Base-by-base conservation (phyloP, 2,113 vertebrate species). In the Anser cygnoides region DNA sequence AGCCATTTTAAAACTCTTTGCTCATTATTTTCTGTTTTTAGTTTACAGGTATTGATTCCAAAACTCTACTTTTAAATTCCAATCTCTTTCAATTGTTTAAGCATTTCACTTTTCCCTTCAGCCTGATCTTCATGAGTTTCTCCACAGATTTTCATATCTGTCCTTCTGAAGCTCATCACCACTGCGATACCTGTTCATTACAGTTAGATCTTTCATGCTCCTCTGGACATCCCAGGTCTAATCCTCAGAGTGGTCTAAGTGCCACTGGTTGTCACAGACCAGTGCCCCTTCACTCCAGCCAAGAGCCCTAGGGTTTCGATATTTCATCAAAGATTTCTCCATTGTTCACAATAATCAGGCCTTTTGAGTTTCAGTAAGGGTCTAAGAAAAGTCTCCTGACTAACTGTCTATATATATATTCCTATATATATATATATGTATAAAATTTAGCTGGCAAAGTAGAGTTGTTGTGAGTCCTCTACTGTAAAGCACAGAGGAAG, bases 401-500 rank as follows among this genome's bases (percentile, higher is more conserved):
- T 61, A 75, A 59, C n/a, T 89, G 22, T 20, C 46, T 46, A 11
- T 21, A 11, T 49, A 11, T 46, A 46, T 46, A 46, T 35, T 35
- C 35, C 35, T 46, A 46, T 46, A 46, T 49, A 49, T 21, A 21
- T 17, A 16, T 44, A 46, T 46, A 49, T 49, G 22, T 49, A 49
- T 49, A 21, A 6, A 44, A 49, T 49, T 49, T 49, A 49, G 46
- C 43, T 90, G 95, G 91, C 96, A 97, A 63, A 23, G 55, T 55
- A 58, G 41, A 65, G 76, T 54, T 21, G 33, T 50, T 91, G 21
- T 44, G 14, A 94, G 74, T 93, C 35, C 43, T 84, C 28, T 67
- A 55, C 35, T 93, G 84, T 91, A 59, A 96, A 82, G 55, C 68
- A 86, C 2, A 73, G 81, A 95, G 65, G 72, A 84, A 96, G 85